Conservation (phyloP, 1,140 invertebrate species). For the Magallana gigas region DNA sequence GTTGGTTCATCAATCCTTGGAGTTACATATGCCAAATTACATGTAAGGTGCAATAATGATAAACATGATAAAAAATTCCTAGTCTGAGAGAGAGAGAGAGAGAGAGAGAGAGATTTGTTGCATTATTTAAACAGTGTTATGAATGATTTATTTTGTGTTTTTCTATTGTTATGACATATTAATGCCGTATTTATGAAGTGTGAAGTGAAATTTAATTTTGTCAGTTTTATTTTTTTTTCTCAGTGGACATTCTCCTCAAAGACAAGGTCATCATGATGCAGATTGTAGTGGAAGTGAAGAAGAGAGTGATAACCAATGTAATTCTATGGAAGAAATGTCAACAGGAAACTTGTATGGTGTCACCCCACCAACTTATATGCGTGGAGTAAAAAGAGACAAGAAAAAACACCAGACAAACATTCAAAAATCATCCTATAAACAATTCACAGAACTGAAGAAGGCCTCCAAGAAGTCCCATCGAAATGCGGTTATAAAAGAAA, state of each 20-base stretch:
- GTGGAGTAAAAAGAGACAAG: slow-evolving; percentile 59
- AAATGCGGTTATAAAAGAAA: slow-evolving; percentile 69
- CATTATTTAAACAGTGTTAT: no score
- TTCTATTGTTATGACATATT: no score
- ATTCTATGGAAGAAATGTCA: slow-evolving; percentile 52
- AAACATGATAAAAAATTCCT: no score
- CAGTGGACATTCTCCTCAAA: not conserved
- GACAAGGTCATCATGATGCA: slow-evolving; percentile 55
- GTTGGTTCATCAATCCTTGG: no score
- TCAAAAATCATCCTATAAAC: slow-evolving; percentile 58
- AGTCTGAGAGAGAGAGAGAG: no score
- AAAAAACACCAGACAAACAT: slow-evolving; percentile 50
- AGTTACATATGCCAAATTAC: no score
- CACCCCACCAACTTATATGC: slow-evolving; percentile 60
- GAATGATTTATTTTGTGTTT: no score
- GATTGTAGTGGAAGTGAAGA: slow-evolving; percentile 56
- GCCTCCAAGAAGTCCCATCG: slow-evolving; percentile 37
- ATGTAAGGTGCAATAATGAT: no score
- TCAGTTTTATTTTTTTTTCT: no score
- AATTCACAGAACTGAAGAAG: slow-evolving; percentile 52
- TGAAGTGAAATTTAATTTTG: no score
- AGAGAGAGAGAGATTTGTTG: no score
- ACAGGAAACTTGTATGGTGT: slow-evolving; percentile 53
- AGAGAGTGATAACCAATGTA: slow-evolving; percentile 46
- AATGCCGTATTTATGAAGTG: no score